Conservation (phyloP, 2,113 vertebrate species). For the Hypocryptadius cinnamomeus region DNA sequence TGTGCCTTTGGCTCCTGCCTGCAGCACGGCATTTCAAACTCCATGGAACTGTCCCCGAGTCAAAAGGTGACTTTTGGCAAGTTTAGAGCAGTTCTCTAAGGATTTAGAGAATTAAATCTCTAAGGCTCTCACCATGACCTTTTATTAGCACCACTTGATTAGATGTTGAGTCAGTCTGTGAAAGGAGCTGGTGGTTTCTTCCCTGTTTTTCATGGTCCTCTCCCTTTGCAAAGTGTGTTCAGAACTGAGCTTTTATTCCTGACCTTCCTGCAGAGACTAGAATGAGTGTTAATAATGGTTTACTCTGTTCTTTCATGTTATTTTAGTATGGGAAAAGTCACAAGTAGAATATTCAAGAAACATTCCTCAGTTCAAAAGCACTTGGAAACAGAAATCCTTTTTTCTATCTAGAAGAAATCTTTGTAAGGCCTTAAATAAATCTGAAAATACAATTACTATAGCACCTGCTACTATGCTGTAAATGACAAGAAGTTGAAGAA, state of each 20-base stretch:
- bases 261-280: background rate
- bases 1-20: constrained; percentile 79
- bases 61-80: constrained; percentile 55
- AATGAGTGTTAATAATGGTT: background rate
- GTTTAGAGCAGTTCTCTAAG: background rate
- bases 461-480: background rate
- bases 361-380: background rate
- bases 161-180: background rate
- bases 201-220: background rate
- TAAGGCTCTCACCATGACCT: background rate
- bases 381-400: background rate
- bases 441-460: background rate
- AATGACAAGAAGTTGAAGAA: background rate
- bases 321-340: background rate
- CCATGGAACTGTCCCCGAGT: constrained; percentile 72
- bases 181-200: background rate
- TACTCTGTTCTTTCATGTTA: background rate
- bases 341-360: background rate
- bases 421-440: background rate
- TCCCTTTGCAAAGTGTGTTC: background rate
- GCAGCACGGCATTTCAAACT: constrained; percentile 80
- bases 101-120: background rate
- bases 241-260: background rate
- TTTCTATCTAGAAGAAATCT: background rate
- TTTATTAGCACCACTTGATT: background rate